Conservation (phyloP, 2,888 invertebrate species). For the Selenia dentaria region DNA sequence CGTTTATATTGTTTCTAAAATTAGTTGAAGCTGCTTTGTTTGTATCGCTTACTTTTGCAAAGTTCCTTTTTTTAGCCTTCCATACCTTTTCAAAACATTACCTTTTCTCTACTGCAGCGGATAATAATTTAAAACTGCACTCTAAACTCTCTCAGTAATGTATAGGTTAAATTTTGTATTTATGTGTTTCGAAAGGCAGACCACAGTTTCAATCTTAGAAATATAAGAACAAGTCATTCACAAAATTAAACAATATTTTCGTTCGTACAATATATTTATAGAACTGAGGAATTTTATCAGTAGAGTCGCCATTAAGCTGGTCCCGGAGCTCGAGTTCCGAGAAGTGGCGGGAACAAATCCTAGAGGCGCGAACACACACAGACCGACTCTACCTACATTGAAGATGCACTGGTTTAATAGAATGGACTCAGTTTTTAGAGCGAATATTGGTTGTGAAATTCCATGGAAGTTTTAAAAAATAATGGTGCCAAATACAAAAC, state of each 20-base stretch:
- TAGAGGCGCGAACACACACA: conserved; percentile 36
- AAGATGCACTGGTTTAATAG: not conserved
- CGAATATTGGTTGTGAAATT: not conserved
- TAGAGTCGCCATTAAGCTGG: conserved; percentile 16
- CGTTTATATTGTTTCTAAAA: too few relatives aligned
- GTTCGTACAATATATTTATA: conserved; percentile 18
- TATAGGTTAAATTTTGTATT: too few relatives aligned
- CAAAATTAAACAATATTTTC: not conserved
- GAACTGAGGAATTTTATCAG: conserved; percentile 26
- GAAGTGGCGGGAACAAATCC: conserved; percentile 44
- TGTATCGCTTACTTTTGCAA: too few relatives aligned
- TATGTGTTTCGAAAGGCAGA: not conserved
- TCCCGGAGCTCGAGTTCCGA: conserved; percentile 39
- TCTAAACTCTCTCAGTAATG: too few relatives aligned
- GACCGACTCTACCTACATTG: conserved; percentile 34
- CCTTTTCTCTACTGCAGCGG: too few relatives aligned
- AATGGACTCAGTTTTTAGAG: not conserved
- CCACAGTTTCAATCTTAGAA: not conserved
- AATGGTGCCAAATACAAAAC: not conserved
- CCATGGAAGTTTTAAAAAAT: conserved; percentile 17
- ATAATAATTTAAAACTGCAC: too few relatives aligned
- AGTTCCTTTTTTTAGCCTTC: too few relatives aligned
- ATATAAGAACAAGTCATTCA: not conserved
- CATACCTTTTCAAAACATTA: too few relatives aligned
- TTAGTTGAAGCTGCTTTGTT: too few relatives aligned